Base-by-base conservation (phyloP, 2,888 invertebrate genomes). In the Phengaris arion region DNA sequence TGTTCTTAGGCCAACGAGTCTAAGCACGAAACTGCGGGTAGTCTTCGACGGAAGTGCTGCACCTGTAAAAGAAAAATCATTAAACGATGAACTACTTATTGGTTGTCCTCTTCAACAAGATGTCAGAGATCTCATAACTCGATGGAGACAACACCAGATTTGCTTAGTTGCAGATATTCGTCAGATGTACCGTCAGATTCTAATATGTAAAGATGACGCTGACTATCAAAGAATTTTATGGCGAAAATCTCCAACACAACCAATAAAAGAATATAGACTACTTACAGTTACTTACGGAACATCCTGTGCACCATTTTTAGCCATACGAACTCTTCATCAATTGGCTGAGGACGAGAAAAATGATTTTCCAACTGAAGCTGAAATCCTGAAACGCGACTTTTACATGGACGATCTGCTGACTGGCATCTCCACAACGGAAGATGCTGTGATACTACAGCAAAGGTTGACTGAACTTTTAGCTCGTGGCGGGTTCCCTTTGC, bases 11-110 rank as follows among this genome's bases (percentile, higher is more conserved):
- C 75, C 74, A 35, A 74, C 72, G 51, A 80, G 79, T 73, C 12
- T 74, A 46, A 79, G 76, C 46, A 81, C 80, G 1, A 80, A 79
- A 55, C 64, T 81, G 13, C 59, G 81, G 22, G 77, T 79, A 22
- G 80, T 81, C 12, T 81, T 80, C 75, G 79, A 81, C 55, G 79
- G 78, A 73, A 79, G 78, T 52, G 78, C 79, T 76, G 46, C 46
- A 78, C 78, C 79, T 74, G 78, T 15, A 75, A 78, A 76, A 12
- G 78, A 74, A 77, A 78, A 77, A 13, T 79, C 80, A 3, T 74
- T 80, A 48, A 80, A 79, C 75, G 75, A 78, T 5, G 76, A 75
- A 59, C 15, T 77, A 6, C 45, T 78, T 10, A 75, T 77, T 70
- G 75, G 77, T n/a, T 64, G 8, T 12, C 35, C 59, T 12, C 70